These are phyloP conservation scores for Trisateles emortualis DNA, from an alignment of 2,888 invertebrate genomes.

Conservation along the genomic window DNA sequence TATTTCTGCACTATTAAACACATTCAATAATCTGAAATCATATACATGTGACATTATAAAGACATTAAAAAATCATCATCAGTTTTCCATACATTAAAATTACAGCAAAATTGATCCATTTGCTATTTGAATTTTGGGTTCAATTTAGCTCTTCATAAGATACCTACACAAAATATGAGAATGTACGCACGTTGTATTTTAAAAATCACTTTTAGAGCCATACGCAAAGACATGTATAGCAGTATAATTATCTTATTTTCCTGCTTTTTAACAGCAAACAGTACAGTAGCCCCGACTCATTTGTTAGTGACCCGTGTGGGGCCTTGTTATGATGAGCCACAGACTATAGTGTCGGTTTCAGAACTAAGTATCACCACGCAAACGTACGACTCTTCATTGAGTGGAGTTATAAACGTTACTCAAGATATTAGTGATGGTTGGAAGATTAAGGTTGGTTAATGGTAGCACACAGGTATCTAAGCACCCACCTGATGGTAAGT, in stretches of 20 bases:
- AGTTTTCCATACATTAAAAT: not conserved
- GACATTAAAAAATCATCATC: conserved; percentile 33
- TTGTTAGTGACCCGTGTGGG: conserved; percentile 59
- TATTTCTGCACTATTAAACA: conserved; percentile 2
- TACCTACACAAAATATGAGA: no score
- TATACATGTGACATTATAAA: conserved; percentile 26
- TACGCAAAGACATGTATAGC: conserved; percentile 13
- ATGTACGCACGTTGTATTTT: no score
- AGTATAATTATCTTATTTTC: conserved; percentile 6
- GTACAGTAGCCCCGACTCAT: conserved; percentile 54
- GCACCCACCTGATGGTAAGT: no score
- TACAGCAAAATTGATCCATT: not conserved
- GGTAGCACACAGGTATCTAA: no score
- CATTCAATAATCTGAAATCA: not conserved
- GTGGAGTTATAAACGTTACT: conserved; percentile 59
- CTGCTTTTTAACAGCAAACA: not conserved
- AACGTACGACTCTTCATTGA: conserved; percentile 54
- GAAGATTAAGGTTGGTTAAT: conserved; percentile 58
- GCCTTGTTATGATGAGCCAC: conserved; percentile 46
- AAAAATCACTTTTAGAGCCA: no score
- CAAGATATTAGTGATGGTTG: conserved; percentile 62
- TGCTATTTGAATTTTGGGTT: not conserved
- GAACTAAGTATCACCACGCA: conserved; percentile 60
- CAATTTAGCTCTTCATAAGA: not conserved
- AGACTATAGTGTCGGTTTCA: conserved; percentile 40